Evolutionary conservation across 2,797 vertebrate species (phyloP).

Genomic region (Leucoraja ocellata): DNA sequence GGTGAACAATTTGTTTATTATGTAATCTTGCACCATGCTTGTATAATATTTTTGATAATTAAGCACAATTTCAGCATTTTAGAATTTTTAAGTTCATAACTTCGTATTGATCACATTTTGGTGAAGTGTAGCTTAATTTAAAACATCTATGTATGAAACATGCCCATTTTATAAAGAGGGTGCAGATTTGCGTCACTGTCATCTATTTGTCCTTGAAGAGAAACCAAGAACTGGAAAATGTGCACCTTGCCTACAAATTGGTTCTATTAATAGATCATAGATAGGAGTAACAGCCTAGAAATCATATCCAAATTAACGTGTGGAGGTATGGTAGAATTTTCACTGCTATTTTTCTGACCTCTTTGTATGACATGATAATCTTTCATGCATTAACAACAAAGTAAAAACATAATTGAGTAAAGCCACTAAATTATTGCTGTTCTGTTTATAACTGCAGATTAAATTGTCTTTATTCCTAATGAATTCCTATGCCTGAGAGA

Average conservation of each 20-base stretch:
- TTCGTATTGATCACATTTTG: not conserved
- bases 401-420: not conserved
- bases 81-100: not conserved
- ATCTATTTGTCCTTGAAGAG: conserved; percentile 3
- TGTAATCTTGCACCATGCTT: not conserved
- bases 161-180: not conserved
- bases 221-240: not conserved
- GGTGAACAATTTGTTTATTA: not conserved
- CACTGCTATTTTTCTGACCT: not conserved
- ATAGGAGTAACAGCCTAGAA: not conserved
- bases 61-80: not conserved
- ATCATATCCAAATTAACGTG: not conserved
- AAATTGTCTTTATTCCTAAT: not conserved
- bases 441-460: not conserved
- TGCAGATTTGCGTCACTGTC: not conserved
- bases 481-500: not conserved
- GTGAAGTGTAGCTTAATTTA: not conserved
- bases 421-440: not conserved
- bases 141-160: not conserved
- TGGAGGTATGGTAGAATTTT: not conserved
- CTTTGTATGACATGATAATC: not conserved
- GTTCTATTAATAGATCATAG: not conserved
- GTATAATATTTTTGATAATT: not conserved
- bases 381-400: not conserved
- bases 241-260: not conserved